A percentile compares a stretch with the other conserved stretches of the same genome.
phyloP scores from a whole-genome alignment of 2,888 invertebrate genomes.

The Dynastes tityus region DNA sequence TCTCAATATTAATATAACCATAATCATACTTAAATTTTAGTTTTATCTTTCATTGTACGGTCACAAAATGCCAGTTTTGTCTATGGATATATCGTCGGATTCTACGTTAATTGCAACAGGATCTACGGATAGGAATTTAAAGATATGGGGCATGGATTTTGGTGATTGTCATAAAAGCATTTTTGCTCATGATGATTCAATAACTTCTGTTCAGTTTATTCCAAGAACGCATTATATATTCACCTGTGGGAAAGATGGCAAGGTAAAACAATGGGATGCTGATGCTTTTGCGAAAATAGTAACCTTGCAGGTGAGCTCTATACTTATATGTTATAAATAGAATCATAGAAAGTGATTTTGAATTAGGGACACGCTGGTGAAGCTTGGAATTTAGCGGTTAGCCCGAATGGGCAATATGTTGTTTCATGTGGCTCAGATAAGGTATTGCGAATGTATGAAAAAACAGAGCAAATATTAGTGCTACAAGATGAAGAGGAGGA shows the following conservation, averaged over 20 bases:
- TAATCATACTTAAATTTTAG: slow-evolving; percentile 70
- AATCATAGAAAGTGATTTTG: slow-evolving; percentile 43
- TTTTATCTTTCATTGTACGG: slow-evolving; percentile 96
- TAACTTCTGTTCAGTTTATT: slow-evolving; percentile 91
- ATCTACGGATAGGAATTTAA: slow-evolving; percentile 95
- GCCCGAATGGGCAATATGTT: slow-evolving; percentile 85
- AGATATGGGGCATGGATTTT: slow-evolving; percentile 99
- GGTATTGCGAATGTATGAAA: slow-evolving; percentile 88
- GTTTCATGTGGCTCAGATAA: slow-evolving; percentile 90
- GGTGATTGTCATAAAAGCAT: slow-evolving; percentile 98
- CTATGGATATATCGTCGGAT: slow-evolving; percentile 94
- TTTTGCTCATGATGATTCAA: slow-evolving; percentile 96
- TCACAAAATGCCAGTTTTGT: slow-evolving; percentile 94
- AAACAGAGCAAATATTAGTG: slow-evolving; percentile 91
- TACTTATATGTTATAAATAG: neutral
- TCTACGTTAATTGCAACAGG: slow-evolving; percentile 92
- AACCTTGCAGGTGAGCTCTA: slow-evolving; percentile 81
- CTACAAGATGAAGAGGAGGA: slow-evolving; percentile 92
- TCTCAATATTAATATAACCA: too few species aligned
- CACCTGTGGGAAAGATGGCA: slow-evolving; percentile 93
- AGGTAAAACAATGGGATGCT: slow-evolving; percentile 97
- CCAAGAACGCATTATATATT: slow-evolving; percentile 95
- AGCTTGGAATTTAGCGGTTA: slow-evolving; percentile 83
- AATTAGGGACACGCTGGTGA: slow-evolving; percentile 87
- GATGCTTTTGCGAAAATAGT: slow-evolving; percentile 92